phyloP scores from a whole-genome alignment of 1,140 invertebrate species.

The Diabrotica undecimpunctata region DNA sequence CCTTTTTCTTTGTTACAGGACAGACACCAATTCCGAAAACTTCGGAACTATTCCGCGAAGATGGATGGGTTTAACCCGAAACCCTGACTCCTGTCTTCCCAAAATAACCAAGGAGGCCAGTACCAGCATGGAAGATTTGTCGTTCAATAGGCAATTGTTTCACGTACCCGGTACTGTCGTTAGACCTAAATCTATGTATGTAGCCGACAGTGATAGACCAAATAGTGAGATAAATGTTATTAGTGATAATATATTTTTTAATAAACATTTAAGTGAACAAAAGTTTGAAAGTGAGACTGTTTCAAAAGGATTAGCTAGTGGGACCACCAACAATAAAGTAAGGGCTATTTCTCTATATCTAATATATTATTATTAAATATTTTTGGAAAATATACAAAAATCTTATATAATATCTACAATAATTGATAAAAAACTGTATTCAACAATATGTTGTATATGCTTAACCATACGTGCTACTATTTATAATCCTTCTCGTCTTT shows the following conservation, averaged over 20 bases:
- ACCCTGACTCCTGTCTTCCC: slow-evolving; percentile 16
- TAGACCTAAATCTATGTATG: slow-evolving; percentile 48
- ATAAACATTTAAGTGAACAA: neutral
- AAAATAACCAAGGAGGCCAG: slow-evolving; percentile 47
- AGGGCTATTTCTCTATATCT: neutral
- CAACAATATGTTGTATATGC: too few relatives aligned
- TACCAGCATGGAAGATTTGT: slow-evolving; percentile 50
- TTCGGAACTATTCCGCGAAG: slow-evolving; percentile 34
- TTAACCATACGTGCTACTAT: too few relatives aligned
- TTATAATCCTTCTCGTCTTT: too few relatives aligned
- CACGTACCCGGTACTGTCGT: slow-evolving; percentile 46
- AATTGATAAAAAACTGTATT: neutral
- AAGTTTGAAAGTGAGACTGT: neutral
- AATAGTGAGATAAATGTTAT: slow-evolving; percentile 22
- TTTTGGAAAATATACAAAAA: too few relatives aligned
- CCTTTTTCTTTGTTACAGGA: slow-evolving; percentile 10
- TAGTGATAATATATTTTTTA: slow-evolving; percentile 5
- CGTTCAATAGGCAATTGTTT: slow-evolving; percentile 47
- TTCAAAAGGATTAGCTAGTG: neutral
- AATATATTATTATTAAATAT: too few relatives aligned
- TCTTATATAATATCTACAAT: neutral
- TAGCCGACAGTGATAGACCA: slow-evolving; percentile 27
- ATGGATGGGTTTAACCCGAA: slow-evolving; percentile 34
- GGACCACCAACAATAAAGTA: slow-evolving; percentile 7
- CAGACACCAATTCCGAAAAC: slow-evolving; percentile 24